Percentiles rank a stretch among this genome's conserved stretches.
phyloP scores from a whole-genome alignment of 2,113 vertebrate species.

The Pelobates fuscus region DNA sequence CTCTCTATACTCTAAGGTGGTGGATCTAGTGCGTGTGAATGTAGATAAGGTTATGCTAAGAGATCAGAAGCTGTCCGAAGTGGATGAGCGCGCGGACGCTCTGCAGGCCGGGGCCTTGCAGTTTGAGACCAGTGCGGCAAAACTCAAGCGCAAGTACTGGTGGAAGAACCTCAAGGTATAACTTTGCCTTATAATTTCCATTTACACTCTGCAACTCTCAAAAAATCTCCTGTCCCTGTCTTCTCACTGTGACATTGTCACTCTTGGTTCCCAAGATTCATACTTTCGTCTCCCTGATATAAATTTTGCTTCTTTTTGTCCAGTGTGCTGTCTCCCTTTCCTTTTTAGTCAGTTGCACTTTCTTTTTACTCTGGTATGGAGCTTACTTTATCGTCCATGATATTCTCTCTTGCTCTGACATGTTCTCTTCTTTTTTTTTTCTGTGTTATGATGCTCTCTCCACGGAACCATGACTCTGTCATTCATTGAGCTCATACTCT shows the following conservation, averaged over 20 bases:
- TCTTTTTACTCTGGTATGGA: no score
- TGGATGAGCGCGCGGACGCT: conserved; percentile 70
- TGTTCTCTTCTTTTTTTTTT: not conserved
- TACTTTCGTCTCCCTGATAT: not conserved
- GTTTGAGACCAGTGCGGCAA: conserved; percentile 73
- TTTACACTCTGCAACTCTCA: not conserved
- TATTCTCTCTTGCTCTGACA: no score
- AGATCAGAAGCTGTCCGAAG: conserved; percentile 71
- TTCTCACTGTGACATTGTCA: no score
- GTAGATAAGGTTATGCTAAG: conserved; percentile 72
- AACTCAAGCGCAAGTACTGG: conserved; percentile 75
- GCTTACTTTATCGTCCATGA: not conserved
- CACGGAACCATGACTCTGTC: no score
- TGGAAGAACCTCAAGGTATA: conserved; percentile 73
- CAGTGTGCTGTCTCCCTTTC: not conserved
- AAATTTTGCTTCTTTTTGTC: no score
- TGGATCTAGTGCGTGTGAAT: conserved; percentile 73
- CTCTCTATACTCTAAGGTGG: conserved; percentile 57
- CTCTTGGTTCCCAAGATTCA: not conserved
- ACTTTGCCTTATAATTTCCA: not conserved
- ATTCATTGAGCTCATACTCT: no score
- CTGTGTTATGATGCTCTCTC: no score
- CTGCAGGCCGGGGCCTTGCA: conserved; percentile 72
- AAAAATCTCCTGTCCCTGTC: no score
- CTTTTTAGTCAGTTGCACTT: no score